Percentiles rank a stretch among this genome's conserved stretches.
phyloP scores from a whole-genome alignment of 2,888 invertebrate genomes.

The Hirtodrosophila trivittata region DNA sequence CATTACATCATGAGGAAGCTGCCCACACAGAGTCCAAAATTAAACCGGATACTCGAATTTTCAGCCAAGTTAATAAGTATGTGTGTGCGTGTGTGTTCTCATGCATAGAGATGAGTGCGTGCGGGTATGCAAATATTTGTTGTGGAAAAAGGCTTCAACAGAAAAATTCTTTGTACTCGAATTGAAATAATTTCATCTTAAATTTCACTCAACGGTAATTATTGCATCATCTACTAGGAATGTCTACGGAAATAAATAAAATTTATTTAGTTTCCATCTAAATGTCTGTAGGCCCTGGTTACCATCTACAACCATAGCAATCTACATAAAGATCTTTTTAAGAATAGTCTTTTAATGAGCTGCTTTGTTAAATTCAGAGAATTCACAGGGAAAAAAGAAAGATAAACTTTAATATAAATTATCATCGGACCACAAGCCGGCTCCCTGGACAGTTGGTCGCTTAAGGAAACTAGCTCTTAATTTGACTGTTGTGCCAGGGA shows the following conservation, averaged over 20 bases:
- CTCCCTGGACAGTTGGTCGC: conserved; percentile 19
- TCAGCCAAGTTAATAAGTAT: conserved; percentile 25
- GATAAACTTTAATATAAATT: no score
- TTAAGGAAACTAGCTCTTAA: conserved; percentile 14
- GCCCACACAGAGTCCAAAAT: conserved; percentile 27
- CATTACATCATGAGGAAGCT: conserved; percentile 44
- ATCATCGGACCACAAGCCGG: background rate
- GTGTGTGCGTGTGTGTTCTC: conserved; percentile 3
- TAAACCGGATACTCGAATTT: conserved; percentile 23
- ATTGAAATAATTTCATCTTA: conserved; percentile 27
- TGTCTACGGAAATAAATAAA: no score
- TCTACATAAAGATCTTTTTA: no score
- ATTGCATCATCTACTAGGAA: no score
- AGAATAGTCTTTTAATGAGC: no score
- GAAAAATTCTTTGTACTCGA: conserved; percentile 10
- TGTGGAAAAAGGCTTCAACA: conserved; percentile 40
- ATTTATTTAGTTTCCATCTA: no score
- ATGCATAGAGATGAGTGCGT: conserved; percentile 1
- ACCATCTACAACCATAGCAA: no score
- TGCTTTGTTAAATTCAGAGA: no score
- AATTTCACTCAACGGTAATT: conserved; percentile 8
- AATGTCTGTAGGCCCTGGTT: no score
- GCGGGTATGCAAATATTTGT: conserved; percentile 60
- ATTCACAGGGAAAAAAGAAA: no score
- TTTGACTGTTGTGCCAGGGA: conserved; percentile 32